These are phyloP conservation scores for Gopherus flavomarginatus DNA, from an alignment of 2,113 vertebrate genomes.

Conservation along the genomic window DNA sequence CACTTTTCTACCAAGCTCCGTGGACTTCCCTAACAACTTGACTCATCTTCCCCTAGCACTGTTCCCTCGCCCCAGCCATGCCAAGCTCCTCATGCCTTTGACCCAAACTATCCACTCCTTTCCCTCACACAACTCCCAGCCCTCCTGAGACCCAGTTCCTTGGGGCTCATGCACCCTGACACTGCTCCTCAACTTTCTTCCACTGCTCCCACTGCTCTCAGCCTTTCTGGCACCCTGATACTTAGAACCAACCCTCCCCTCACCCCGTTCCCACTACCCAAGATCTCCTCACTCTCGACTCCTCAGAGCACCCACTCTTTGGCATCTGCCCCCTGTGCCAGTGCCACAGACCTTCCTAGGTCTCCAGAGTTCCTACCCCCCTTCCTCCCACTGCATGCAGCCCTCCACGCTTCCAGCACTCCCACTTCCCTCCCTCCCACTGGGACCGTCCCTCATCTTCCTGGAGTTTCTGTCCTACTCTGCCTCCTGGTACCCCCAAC, in stretches of 20 bases:
- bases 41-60: not conserved
- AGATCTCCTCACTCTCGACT: not conserved
- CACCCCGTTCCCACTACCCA: not conserved
- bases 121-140: not conserved
- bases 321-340: not conserved
- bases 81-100: not conserved
- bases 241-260: not conserved
- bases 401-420: not conserved
- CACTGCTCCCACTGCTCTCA: rapidly evolving
- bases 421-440: not conserved
- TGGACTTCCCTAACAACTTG: not conserved
- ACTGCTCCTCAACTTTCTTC: not conserved
- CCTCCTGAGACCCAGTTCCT: not conserved
- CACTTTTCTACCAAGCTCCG: not conserved
- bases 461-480: not conserved
- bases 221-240: not conserved
- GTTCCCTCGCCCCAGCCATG: not conserved
- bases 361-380: not conserved
- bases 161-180: not conserved
- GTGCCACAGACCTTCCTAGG: not conserved
- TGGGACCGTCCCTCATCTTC: not conserved
- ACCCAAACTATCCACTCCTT: not conserved
- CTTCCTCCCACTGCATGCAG: not conserved
- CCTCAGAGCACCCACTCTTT: not conserved
- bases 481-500: not conserved